Percentiles rank a stretch among this genome's conserved stretches.
These are phyloP conservation scores for Apistogramma diplotaenia DNA, from an alignment of 2,113 vertebrate genomes.

Conservation along the genomic window DNA sequence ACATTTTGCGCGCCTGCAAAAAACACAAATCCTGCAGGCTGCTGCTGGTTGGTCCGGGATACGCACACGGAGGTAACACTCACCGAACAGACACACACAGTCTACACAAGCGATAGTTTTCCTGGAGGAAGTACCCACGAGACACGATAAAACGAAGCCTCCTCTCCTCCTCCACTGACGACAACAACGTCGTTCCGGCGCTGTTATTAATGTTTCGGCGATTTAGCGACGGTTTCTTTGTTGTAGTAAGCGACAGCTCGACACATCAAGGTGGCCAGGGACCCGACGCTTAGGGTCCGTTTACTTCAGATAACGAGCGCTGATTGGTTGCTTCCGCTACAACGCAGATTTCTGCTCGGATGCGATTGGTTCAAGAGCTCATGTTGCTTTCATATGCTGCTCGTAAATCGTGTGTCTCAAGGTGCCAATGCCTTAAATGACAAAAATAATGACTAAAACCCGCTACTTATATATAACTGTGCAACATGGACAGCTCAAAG, in stretches of 20 bases:
- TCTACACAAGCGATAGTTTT: slow-evolving; percentile 17
- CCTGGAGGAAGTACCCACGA: not conserved
- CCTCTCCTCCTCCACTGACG: not conserved
- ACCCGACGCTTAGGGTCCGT: slow-evolving; percentile 28
- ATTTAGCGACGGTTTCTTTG: slow-evolving; percentile 57
- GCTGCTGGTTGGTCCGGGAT: slow-evolving; percentile 20
- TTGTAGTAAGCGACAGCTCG: slow-evolving; percentile 45
- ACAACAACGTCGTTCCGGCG: slow-evolving; percentile 12
- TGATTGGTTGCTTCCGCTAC: slow-evolving; percentile 52
- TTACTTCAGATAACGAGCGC: slow-evolving; percentile 29
- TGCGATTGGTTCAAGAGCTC: slow-evolving; percentile 31
- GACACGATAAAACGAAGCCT: not conserved
- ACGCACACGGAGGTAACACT: slow-evolving; percentile 51
- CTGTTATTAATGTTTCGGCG: slow-evolving; percentile 11
- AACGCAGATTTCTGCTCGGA: slow-evolving; percentile 13
- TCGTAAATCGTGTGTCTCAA: not conserved
- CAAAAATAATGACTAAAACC: not conserved
- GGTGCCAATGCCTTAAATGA: not conserved
- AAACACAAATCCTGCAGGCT: not conserved
- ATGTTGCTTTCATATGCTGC: not conserved
- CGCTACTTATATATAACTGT: not conserved
- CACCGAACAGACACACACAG: slow-evolving; percentile 41
- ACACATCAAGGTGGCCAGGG: slow-evolving; percentile 2
- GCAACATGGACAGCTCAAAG: not conserved
- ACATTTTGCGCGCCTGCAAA: not conserved